phyloP scores from a whole-genome alignment of 2,888 invertebrate species.

The Ptychoptera albimana region DNA sequence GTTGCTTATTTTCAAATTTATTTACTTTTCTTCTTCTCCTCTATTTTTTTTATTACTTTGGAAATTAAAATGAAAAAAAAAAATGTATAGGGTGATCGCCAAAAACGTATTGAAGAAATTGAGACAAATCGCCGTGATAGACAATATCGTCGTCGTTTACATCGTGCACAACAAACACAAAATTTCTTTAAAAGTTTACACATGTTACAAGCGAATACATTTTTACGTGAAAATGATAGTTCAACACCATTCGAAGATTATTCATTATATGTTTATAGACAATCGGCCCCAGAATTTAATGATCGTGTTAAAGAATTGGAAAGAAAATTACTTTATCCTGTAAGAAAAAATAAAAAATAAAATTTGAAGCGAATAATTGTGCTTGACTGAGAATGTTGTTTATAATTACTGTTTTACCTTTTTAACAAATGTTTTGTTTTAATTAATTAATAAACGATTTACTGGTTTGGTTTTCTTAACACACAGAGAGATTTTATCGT shows the following conservation, averaged over 20 bases:
- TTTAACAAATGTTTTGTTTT: no score
- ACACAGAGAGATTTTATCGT: no score
- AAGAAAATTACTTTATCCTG: slow-evolving; percentile 54
- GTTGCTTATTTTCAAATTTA: no score
- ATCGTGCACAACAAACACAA: slow-evolving; percentile 59
- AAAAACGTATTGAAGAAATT: slow-evolving; percentile 58
- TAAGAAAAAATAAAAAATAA: slow-evolving; percentile 33
- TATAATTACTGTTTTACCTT: no score
- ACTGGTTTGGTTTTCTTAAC: no score
- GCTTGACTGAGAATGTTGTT: no score
- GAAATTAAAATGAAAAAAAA: background rate
- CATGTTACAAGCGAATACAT: slow-evolving; percentile 63
- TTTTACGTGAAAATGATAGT: slow-evolving; percentile 37
- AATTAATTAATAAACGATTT: no score
- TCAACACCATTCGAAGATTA: slow-evolving; percentile 59
- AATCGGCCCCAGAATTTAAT: slow-evolving; percentile 69
- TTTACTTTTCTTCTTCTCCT: background rate
- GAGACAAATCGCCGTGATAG: slow-evolving; percentile 48
- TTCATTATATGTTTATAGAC: slow-evolving; percentile 70
- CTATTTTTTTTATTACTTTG: background rate
- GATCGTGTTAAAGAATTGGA: slow-evolving; percentile 72
- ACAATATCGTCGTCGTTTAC: slow-evolving; percentile 44
- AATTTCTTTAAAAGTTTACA: slow-evolving; percentile 74
- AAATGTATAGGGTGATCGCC: slow-evolving; percentile 43
- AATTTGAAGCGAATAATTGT: background rate